A percentile compares a stretch with the other conserved stretches of the same genome.
These are phyloP conservation scores for Flabesymbios commensalis DNA, from an alignment of 2,888 invertebrate species.

Conservation along the genomic window DNA sequence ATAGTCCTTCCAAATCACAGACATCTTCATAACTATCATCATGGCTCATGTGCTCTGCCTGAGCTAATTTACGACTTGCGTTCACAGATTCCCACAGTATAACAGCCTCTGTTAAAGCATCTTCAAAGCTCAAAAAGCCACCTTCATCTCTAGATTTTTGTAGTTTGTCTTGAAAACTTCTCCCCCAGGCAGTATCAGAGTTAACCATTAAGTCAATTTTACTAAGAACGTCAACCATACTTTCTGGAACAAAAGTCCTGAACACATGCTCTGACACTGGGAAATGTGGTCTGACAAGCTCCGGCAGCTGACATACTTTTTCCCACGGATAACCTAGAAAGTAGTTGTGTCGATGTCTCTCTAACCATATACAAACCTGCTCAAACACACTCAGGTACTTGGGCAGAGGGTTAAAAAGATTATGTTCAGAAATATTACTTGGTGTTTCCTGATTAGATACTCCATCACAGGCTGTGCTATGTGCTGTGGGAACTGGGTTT, in stretches of 20 bases:
- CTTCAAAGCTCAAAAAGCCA: slow-evolving; percentile 27
- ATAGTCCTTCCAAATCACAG: neutral
- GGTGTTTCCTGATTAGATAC: too few species aligned
- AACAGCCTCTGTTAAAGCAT: slow-evolving; percentile 28
- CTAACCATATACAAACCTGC: slow-evolving; percentile 31
- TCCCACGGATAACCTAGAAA: slow-evolving; percentile 28
- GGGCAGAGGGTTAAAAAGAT: slow-evolving; percentile 25
- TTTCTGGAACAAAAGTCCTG: slow-evolving; percentile 23
- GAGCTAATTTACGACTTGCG: neutral
- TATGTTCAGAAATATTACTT: too few species aligned
- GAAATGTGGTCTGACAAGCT: slow-evolving; percentile 24
- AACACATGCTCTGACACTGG: slow-evolving; percentile 32
- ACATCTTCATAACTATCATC: neutral
- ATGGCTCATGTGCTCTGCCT: neutral
- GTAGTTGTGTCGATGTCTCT: slow-evolving; percentile 34
- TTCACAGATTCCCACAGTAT: slow-evolving; percentile 19
- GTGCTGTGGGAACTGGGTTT: too few species aligned
- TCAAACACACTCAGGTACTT: slow-evolving; percentile 14
- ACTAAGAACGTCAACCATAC: slow-evolving; percentile 27
- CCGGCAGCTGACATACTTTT: slow-evolving; percentile 19
- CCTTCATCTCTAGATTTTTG: slow-evolving; percentile 9
- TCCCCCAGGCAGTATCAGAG: slow-evolving; percentile 21
- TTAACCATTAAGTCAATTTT: slow-evolving; percentile 23
- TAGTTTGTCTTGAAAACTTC: slow-evolving; percentile 16
- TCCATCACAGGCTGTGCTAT: too few species aligned